Evolutionary conservation across 2,113 vertebrate species (phyloP), one percentile per base, ranked within the genome.

Genomic region (Erythrolamprus reginae): DNA sequence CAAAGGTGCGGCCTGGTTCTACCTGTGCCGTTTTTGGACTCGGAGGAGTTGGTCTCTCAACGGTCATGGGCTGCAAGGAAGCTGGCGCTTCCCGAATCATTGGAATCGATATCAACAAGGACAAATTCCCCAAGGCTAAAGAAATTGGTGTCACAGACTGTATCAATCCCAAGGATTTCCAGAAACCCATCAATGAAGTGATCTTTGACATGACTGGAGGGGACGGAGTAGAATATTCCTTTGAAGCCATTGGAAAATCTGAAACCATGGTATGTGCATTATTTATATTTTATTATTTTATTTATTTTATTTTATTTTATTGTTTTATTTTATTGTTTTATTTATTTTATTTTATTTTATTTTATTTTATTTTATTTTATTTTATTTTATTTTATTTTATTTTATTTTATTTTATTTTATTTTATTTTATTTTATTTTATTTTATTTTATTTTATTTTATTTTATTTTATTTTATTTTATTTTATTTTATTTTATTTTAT

Each of bases 11-110:
- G 47, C 95, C 97, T 1, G 98, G 97, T 51, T 98, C 98, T 21
- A 97, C 97, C 1, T 98, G 98, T 17, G 97, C 96, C 0, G 90
- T 98, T 56, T 98, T 98, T 10, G 98, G 98, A 1, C 38, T 99
- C 17, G 98, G 98, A 90, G 97, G 97, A 38, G 98, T 98, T n/a
- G 98, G 98, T 2, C 94, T 99, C 53, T 98, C 97, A 1, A 96
- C 97, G n/a, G 96, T 98, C 91, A 98, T 98, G 97, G 98, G 97
- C 50, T 98, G 97, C 93, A 97, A 97, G 86, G 91, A 88, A 2
- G 97, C 98, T 8, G 98, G 98, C 48, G 98, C 98, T 53, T 95
- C 97, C 56, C 96, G 94, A 61, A 98, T 98, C 91, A 97, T 97
- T 6, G 97, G 95, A 0, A n/a, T 98, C 12, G 97, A 98, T 89